phyloP scores from a whole-genome alignment of 2,888 invertebrate genomes.

The Drosophila fulvimacula region DNA sequence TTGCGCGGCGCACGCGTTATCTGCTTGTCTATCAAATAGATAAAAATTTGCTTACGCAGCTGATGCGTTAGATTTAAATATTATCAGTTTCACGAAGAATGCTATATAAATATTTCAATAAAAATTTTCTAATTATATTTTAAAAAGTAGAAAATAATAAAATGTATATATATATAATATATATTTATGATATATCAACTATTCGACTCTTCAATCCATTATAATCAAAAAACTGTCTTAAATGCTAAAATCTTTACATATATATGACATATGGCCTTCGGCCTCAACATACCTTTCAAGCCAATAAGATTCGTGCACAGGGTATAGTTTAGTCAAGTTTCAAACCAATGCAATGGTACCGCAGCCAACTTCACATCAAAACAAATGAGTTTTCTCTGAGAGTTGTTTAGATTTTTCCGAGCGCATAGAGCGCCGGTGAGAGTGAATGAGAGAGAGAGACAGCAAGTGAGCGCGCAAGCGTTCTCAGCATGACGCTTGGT shows the following conservation, averaged over 20 bases:
- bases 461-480: slow-evolving; percentile 6
- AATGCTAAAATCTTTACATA: no score
- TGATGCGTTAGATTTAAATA: background rate
- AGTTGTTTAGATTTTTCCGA: slow-evolving; percentile 44
- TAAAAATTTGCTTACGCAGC: background rate
- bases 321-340: slow-evolving; percentile 27
- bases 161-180: background rate
- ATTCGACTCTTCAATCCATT: background rate
- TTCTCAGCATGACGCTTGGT: slow-evolving; percentile 25
- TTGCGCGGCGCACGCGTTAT: background rate
- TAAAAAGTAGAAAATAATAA: background rate
- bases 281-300: slow-evolving; percentile 1
- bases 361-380: slow-evolving; percentile 70
- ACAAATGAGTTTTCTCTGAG: slow-evolving; percentile 34
- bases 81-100: background rate
- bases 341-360: slow-evolving; percentile 27
- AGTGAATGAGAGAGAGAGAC: slow-evolving; percentile 10
- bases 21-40: background rate
- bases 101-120: background rate
- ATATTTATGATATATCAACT: background rate
- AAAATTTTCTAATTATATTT: no score
- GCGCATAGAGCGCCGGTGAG: slow-evolving; percentile 1
- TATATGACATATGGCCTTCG: no score
- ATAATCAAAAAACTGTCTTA: background rate
- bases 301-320: background rate